phyloP scores from a whole-genome alignment of 2,113 vertebrate species.

The Pluvianellus socialis region DNA sequence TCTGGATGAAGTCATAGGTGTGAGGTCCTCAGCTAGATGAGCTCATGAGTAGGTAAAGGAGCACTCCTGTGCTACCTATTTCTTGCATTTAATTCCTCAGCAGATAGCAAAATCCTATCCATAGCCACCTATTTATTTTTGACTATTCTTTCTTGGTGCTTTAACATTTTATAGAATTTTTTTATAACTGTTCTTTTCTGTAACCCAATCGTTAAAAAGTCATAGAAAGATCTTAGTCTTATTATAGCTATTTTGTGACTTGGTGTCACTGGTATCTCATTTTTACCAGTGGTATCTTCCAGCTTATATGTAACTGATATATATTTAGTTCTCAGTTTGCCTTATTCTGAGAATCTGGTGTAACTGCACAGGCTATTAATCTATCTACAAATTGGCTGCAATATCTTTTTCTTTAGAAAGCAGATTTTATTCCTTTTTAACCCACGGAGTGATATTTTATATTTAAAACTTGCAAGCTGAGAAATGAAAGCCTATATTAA shows the following conservation, averaged over 20 bases:
- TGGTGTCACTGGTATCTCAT: neutral
- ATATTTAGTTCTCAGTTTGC: neutral
- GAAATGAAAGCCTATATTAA: neutral
- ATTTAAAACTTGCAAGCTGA: neutral
- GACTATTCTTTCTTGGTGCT: neutral
- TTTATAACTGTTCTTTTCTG: neutral
- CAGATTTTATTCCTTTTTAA: conserved; percentile 10
- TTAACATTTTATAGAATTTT: neutral
- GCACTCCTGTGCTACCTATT: neutral
- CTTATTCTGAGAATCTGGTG: neutral
- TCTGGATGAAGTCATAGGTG: neutral
- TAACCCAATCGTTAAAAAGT: neutral
- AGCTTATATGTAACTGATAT: neutral
- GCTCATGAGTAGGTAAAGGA: neutral
- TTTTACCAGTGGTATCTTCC: neutral
- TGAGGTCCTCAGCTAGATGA: neutral
- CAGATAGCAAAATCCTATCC: neutral
- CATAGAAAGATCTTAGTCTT: neutral
- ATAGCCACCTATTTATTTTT: neutral
- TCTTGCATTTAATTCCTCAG: neutral
- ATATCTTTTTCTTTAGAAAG: neutral
- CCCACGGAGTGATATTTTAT: neutral
- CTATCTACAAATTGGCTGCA: neutral
- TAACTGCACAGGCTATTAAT: neutral
- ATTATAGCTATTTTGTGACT: neutral